phyloP scores from a whole-genome alignment of 2,888 invertebrate species.

The Teinopalpus imperialis region DNA sequence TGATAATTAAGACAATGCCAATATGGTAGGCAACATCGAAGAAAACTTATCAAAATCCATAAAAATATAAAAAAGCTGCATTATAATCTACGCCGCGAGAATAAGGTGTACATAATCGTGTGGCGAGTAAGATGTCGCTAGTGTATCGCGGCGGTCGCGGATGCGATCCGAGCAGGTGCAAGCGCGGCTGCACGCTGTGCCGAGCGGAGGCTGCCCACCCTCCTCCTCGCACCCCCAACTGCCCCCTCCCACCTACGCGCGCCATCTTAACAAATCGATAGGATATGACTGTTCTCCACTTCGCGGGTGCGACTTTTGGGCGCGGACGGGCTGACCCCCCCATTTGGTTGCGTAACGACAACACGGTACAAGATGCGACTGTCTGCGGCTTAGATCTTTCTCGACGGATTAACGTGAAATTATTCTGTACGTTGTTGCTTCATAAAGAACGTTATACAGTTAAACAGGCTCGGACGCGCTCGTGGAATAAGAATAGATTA shows the following conservation, averaged over 20 bases:
- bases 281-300: slow-evolving; percentile 82
- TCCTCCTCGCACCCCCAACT: slow-evolving; percentile 40
- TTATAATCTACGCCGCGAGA: slow-evolving; percentile 28
- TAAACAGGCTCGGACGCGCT: slow-evolving; percentile 7
- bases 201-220: slow-evolving; percentile 66
- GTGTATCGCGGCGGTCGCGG: slow-evolving; percentile 57
- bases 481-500: neutral
- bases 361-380: slow-evolving; percentile 43
- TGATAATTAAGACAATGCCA: too few species aligned
- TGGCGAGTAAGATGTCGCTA: slow-evolving; percentile 33
- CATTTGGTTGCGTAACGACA: slow-evolving; percentile 67
- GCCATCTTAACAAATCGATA: slow-evolving; percentile 84
- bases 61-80: too few species aligned
- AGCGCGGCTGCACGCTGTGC: slow-evolving; percentile 74
- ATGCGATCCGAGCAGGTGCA: slow-evolving; percentile 67
- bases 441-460: slow-evolving; percentile 6
- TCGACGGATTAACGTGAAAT: slow-evolving; percentile 11
- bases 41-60: too few species aligned
- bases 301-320: slow-evolving; percentile 78
- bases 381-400: slow-evolving; percentile 7
- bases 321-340: slow-evolving; percentile 74
- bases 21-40: too few species aligned
- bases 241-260: slow-evolving; percentile 56
- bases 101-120: slow-evolving; percentile 21
- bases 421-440: slow-evolving; percentile 8